phyloP scores from a whole-genome alignment of 2,113 vertebrate species.

The Ellobius talpinus region DNA sequence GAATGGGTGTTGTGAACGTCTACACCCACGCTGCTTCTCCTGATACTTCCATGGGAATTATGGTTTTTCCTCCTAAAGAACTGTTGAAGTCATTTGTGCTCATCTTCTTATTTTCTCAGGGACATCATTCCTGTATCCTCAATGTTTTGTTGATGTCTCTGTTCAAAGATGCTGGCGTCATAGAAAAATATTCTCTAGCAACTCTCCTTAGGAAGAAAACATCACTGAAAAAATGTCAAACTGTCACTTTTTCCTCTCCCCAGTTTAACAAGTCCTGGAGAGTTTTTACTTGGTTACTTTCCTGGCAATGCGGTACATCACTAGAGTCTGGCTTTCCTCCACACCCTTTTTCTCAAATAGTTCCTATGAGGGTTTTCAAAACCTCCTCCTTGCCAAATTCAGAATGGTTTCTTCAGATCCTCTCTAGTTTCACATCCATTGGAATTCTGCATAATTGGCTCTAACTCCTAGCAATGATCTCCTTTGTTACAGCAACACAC shows the following conservation, averaged over 20 bases:
- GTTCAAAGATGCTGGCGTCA: not conserved
- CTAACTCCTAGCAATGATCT: not conserved
- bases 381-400: not conserved
- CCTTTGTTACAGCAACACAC: not conserved
- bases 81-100: too few relatives aligned
- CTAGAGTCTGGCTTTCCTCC: not conserved
- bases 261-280: not conserved
- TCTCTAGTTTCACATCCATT: not conserved
- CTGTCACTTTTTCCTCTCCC: not conserved
- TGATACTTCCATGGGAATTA: not conserved
- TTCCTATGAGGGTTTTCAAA: not conserved
- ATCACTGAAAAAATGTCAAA: constrained; percentile 7
- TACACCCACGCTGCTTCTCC: accelerated
- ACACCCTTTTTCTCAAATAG: not conserved
- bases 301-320: too few relatives aligned
- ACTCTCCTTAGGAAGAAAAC: not conserved
- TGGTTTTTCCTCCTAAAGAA: not conserved
- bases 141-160: not conserved
- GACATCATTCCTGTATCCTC: not conserved
- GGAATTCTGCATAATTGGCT: not conserved
- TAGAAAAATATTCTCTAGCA: not conserved
- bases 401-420: not conserved
- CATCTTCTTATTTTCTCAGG: not conserved
- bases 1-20: accelerated
- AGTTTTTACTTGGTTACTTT: not conserved